These are phyloP conservation scores for Poeciliopsis turrubarensis DNA, from an alignment of 2,113 vertebrate genomes.

Conservation along the genomic window DNA sequence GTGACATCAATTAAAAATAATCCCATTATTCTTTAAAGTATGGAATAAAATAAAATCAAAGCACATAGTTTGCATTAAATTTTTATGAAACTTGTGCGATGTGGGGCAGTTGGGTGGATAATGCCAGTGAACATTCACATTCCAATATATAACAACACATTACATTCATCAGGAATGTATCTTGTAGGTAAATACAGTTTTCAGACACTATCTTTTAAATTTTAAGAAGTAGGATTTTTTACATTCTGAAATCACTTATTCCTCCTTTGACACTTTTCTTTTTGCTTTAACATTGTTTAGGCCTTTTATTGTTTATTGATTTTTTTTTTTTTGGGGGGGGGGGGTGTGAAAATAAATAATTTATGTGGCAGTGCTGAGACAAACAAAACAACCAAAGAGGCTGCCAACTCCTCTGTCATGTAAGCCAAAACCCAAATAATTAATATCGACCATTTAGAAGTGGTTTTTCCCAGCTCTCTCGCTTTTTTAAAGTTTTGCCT, in stretches of 20 bases:
- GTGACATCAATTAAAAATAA: neutral
- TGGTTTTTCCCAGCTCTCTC: too few relatives aligned
- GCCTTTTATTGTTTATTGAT: neutral
- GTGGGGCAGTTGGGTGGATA: neutral
- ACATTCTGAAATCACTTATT: neutral
- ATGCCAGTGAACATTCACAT: neutral
- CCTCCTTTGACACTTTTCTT: neutral
- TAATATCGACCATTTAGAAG: too few relatives aligned
- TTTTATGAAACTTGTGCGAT: neutral
- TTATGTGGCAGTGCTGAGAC: too few relatives aligned
- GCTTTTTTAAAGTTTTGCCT: too few relatives aligned
- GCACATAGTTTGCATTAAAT: neutral
- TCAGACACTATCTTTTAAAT: neutral
- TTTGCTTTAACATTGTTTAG: neutral
- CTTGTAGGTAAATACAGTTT: neutral
- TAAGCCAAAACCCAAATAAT: too few relatives aligned
- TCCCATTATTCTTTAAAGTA: neutral
- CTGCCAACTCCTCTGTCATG: too few relatives aligned
- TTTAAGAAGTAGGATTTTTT: neutral
- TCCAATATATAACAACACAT: neutral
- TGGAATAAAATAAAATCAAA: neutral
- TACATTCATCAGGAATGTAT: neutral
- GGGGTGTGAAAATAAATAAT: neutral
- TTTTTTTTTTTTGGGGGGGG: neutral
- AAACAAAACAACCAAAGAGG: neutral